Evolutionary conservation across 2,888 invertebrate species (phyloP), one percentile per base, ranked within the genome.

Genomic region (Eupithecia dodoneata): DNA sequence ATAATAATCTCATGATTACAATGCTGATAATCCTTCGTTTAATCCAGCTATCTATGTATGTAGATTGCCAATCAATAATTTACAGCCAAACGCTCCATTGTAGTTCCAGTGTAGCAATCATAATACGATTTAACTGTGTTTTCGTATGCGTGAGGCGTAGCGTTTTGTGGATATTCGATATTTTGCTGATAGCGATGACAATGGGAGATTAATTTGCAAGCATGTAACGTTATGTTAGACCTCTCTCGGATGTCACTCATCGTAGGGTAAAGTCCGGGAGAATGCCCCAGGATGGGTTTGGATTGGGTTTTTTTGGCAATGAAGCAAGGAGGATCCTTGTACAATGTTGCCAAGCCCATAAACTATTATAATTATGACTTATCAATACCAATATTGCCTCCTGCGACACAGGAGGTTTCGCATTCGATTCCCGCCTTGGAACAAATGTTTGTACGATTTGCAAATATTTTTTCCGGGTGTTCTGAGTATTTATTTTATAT

Each of bases 61-160:
- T 87, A 88, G 85, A 89, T 87, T 83, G 83, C 82, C 85, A 89
- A 89, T 90, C 87, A 87, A 89, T 89, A 88, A 87, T 87, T 88
- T 87, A 88, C 86, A 86, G 85, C 86, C 86, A 87, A 87, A 85
- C 83, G 82, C 83, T 84, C 71, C 83, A 81, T 79, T 83, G 85
- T 87, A 87, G 86, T 88, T 88, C 83, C 87, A 88, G n/a, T n/a
- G n/a, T 87, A 85, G 87, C 88, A 83, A 83, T 86, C 86, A 88
- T 89, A 89, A 89, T 88, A 85, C 87, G 85, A 87, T 89, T 88
- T 86, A 87, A 89, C 85, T 85, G 83, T 87, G 86, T 86, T 88
- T 90, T 89, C 87, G 88, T 89, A 91, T 90, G 89, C 90, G 86
- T 85, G 83, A 85, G 87, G 86, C 89, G 89, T 87, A 81, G 82